Conservation (phyloP, 1,140 invertebrate species). For the Drosophila ercepeae region DNA sequence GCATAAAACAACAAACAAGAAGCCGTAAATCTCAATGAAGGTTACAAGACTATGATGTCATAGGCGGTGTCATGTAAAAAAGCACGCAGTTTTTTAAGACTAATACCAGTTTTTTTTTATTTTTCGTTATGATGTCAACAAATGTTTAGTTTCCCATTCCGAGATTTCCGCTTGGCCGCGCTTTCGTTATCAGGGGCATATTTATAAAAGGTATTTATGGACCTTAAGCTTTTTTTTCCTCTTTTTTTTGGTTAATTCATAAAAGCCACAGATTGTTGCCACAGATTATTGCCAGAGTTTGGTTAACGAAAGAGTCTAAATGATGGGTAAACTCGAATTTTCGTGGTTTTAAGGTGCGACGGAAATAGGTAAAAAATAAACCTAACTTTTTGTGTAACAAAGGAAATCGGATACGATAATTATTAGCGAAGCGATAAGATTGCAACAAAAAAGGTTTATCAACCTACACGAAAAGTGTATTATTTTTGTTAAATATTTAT, state of each 20-base stretch:
- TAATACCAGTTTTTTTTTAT: conserved; percentile 63
- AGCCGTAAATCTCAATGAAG: conserved; percentile 35
- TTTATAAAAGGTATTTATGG: conserved; percentile 57
- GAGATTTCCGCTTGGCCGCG: conserved; percentile 26
- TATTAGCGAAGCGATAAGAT: conserved; percentile 5
- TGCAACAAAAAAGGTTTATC: not conserved
- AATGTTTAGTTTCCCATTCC: conserved; percentile 31
- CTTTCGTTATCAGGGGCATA: conserved; percentile 57
- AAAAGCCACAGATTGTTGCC: conserved; percentile 26
- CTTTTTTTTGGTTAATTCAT: conserved; percentile 34
- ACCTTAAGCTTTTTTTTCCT: conserved; percentile 30
- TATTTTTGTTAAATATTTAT: conserved; percentile 3
- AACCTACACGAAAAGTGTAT: no score
- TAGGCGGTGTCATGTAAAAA: not conserved
- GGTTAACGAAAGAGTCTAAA: conserved; percentile 19
- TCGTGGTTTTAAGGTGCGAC: conserved; percentile 13
- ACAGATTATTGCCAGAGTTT: no score
- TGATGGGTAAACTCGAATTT: conserved; percentile 30
- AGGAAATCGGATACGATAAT: conserved; percentile 9
- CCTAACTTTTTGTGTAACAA: not conserved
- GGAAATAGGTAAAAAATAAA: not conserved
- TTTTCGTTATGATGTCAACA: conserved; percentile 60
- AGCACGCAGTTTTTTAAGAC: conserved; percentile 34
- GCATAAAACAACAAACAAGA: conserved; percentile 14
- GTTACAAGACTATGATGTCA: conserved; percentile 61